Percentiles rank a stretch among this genome's conserved stretches.
These are phyloP conservation scores for Callipepla squamata DNA, from an alignment of 2,113 vertebrate species.

Conservation along the genomic window DNA sequence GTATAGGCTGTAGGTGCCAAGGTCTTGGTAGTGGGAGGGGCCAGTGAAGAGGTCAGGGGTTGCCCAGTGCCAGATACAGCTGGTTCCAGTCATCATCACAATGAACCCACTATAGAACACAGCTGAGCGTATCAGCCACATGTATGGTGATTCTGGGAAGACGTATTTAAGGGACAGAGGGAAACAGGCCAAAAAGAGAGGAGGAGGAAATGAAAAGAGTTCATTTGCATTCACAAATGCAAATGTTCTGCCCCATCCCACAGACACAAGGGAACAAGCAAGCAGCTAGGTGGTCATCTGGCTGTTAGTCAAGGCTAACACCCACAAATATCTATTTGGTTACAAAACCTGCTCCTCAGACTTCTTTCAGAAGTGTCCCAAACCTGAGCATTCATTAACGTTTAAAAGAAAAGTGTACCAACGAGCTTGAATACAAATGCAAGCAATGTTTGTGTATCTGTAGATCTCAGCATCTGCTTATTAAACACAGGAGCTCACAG, in stretches of 20 bases:
- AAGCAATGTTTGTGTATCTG: rapidly evolving
- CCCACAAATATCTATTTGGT: neutral
- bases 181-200: neutral
- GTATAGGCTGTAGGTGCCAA: neutral
- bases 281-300: neutral
- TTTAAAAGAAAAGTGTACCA: neutral
- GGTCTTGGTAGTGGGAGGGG: neutral
- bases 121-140: neutral
- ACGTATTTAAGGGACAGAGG: neutral
- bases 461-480: neutral
- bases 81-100: neutral
- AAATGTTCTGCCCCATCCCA: rapidly evolving
- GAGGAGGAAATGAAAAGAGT: neutral
- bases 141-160: neutral
- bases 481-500: neutral
- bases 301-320: neutral
- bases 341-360: neutral
- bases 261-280: neutral
- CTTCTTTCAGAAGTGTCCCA: neutral
- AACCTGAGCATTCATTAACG: neutral
- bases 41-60: neutral
- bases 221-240: too few species aligned
- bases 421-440: neutral
- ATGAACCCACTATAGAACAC: rapidly evolving
- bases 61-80: neutral